Conservation (phyloP, 2,888 invertebrate species). For the Drosophila mimica region DNA sequence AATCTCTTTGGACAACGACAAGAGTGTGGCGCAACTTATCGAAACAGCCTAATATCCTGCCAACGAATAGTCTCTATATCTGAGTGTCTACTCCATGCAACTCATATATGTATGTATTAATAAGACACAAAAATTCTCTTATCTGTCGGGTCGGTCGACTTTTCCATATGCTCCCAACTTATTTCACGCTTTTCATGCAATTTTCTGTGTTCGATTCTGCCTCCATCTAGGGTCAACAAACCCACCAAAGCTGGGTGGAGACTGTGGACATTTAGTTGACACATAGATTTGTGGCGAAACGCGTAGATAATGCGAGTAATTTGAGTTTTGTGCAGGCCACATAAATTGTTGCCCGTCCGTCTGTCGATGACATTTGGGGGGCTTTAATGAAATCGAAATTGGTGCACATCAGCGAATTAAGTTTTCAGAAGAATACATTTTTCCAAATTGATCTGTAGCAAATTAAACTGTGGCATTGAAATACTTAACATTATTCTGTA, state of each 20-base stretch:
- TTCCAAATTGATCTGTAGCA: not conserved
- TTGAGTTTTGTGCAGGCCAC: conserved; percentile 57
- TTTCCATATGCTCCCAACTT: conserved; percentile 71
- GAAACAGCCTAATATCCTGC: conserved; percentile 35
- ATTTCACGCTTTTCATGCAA: conserved; percentile 75
- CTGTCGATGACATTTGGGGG: conserved; percentile 31
- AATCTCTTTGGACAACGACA: conserved; percentile 67
- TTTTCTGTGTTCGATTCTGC: conserved; percentile 41
- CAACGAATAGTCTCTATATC: conserved; percentile 5
- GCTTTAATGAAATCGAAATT: conserved; percentile 31
- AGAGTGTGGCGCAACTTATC: conserved; percentile 15
- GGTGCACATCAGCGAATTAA: not conserved
- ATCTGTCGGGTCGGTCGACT: conserved; percentile 37
- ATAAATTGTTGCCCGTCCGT: conserved; percentile 54
- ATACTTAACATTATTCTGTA: not conserved
- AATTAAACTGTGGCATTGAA: not conserved
- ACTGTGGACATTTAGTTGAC: conserved; percentile 53
- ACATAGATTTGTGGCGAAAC: conserved; percentile 70
- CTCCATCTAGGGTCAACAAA: conserved; percentile 65
- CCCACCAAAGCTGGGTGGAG: conserved; percentile 27
- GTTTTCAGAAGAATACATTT: not conserved
- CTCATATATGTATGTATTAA: conserved; percentile 65
- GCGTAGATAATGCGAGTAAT: conserved; percentile 76
- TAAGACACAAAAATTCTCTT: conserved; percentile 58
- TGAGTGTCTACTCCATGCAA: conserved; percentile 52